These are phyloP conservation scores for Apis florea DNA, from an alignment of 1,140 invertebrate species.

Conservation along the genomic window DNA sequence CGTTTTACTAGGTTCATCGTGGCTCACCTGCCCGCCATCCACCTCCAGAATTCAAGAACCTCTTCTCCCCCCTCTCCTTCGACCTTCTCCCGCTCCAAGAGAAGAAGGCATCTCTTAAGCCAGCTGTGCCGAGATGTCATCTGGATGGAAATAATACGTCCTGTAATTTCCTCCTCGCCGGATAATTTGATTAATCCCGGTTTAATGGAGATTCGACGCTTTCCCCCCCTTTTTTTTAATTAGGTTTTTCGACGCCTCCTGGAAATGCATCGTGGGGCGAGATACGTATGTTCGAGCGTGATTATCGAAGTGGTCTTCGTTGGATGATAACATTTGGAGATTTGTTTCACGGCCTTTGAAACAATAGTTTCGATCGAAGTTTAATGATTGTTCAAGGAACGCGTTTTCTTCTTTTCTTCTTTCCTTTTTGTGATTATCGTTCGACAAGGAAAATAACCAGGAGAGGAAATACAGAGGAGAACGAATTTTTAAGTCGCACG, in stretches of 20 bases:
- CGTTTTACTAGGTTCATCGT: constrained; percentile 55
- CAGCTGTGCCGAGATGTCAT: constrained; percentile 4
- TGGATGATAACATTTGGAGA: no score
- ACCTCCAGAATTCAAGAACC: constrained; percentile 12
- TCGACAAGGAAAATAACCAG: no score
- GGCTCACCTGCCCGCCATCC: constrained; percentile 54
- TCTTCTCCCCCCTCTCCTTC: background rate
- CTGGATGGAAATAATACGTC: constrained; percentile 19
- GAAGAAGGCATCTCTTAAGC: constrained; percentile 15
- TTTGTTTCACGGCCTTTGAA: no score
- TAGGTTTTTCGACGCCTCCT: constrained; percentile 4
- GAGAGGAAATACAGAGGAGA: no score
- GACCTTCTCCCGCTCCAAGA: background rate
- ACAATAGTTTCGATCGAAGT: no score
- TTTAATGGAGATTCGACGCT: constrained; percentile 39
- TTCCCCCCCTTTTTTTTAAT: no score
- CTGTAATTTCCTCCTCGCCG: background rate
- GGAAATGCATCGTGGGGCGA: background rate
- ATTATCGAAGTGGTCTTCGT: no score
- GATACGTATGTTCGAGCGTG: no score
- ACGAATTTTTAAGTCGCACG: no score
- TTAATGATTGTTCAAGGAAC: no score
- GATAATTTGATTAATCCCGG: constrained; percentile 37
- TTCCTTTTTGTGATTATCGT: no score
- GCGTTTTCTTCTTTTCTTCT: no score